Base-by-base conservation (phyloP, 2,888 invertebrate species). In the Orthosia incerta region DNA sequence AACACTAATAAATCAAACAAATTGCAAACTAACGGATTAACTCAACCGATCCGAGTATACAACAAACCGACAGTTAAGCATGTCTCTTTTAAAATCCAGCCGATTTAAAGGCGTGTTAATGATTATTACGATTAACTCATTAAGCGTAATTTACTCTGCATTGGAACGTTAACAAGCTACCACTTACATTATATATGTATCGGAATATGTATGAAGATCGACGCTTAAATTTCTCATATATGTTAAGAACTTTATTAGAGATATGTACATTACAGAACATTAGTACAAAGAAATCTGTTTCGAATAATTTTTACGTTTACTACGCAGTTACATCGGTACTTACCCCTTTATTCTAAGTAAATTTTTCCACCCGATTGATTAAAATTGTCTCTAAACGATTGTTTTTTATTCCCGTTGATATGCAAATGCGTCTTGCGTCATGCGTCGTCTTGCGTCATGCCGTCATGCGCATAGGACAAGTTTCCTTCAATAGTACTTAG, bases 81-180 rank as follows among this genome's bases (percentile, higher is more conserved):
- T 67, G n/a, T 39, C 46, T 56, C 16, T 65, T 69, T 69, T 65
- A 65, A 65, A 73, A 68, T 62, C 31, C 31, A 69, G 9, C 12
- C n/a, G 45, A 67, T 26, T 64, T 69, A 57, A 71, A 66, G 23
- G 23, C 26, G 45, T 57, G n/a, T 51, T 72, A 80, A 67, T 72
- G 48, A 55, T 65, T 45, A 51, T 72, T 60, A 60, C 55, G 45
- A 82, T 79, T 79, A 82, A 68, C 62, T 82, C 74, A 82, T 64
- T 76, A 79, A 20, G 31, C 61, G 57, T 80, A 73, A 64, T 77
- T 75, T 60, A 75, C 69, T 74, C 61, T 31, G 46, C 62, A 74
- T 76, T 48, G 68, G 51, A 64, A 59, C 60, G 71, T 65, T 75
- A 81, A 74, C 46, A 48, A 64, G 74, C 59, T 65, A 79, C 73